These are phyloP conservation scores for Cossypha niveicapilla DNA, from an alignment of 2,797 vertebrate species.

Conservation along the genomic window DNA sequence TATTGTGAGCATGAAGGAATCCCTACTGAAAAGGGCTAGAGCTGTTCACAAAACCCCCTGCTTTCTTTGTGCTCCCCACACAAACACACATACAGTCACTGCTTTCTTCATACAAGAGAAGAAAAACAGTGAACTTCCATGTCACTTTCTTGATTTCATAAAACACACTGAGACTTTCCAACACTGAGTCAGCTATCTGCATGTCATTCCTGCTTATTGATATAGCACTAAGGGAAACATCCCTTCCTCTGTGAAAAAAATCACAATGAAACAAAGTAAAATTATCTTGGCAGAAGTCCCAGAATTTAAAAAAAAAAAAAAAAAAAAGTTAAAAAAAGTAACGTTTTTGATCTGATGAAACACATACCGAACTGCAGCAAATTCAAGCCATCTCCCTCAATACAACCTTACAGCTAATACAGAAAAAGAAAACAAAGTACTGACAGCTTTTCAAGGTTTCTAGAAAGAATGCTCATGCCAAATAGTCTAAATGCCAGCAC, in stretches of 20 bases:
- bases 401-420: neutral
- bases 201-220: constrained; percentile 62
- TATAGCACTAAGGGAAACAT: constrained; percentile 62
- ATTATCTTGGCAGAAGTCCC: constrained; percentile 49
- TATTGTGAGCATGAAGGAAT: neutral
- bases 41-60: neutral
- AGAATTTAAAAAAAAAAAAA: neutral
- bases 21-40: neutral
- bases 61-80: neutral
- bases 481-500: neutral
- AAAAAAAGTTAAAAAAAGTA: neutral
- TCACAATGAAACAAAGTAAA: constrained; percentile 65
- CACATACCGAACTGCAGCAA: neutral
- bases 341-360: constrained; percentile 47
- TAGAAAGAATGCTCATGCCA: neutral
- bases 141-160: constrained; percentile 55
- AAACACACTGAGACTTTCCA: constrained; percentile 31
- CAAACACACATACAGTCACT: neutral
- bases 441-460: neutral
- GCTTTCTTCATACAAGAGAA: constrained; percentile 32
- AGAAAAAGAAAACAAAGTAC: neutral
- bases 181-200: constrained; percentile 51
- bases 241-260: constrained; percentile 63
- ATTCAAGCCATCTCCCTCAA: neutral
- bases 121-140: constrained; percentile 45